phyloP scores from a whole-genome alignment of 2,113 vertebrate genomes.

The Callipepla californica region DNA sequence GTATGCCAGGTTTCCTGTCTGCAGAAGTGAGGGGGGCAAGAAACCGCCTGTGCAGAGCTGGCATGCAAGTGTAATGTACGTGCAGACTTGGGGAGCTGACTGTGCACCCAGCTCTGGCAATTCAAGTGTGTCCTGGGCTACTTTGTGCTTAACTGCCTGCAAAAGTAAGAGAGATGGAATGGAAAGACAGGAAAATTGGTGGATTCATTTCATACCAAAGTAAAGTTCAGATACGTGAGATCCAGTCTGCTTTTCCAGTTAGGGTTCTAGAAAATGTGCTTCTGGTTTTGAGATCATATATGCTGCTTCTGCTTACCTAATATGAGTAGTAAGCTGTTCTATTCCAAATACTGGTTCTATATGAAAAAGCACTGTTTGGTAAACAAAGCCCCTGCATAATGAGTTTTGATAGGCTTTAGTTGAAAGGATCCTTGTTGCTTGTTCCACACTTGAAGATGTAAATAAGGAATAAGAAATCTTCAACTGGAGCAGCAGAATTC shows the following conservation, averaged over 20 bases:
- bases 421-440: neutral
- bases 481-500: neutral
- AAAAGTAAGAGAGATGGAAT: neutral
- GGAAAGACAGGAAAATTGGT: neutral
- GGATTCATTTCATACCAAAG: neutral
- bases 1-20: fast-evolving
- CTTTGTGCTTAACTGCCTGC: neutral
- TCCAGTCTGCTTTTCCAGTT: neutral
- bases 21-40: fast-evolving
- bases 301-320: neutral
- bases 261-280: neutral
- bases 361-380: fast-evolving
- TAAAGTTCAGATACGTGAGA: neutral
- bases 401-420: neutral
- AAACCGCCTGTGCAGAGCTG: neutral
- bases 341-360: neutral
- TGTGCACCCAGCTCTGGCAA: fast-evolving
- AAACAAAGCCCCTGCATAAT: neutral
- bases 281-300: neutral
- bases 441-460: neutral
- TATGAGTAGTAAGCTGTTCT: neutral
- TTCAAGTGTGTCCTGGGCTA: fast-evolving
- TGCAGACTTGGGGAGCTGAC: neutral
- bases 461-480: neutral
- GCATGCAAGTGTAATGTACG: fast-evolving